A percentile compares a stretch with the other conserved stretches of the same genome.
Evolutionary conservation across 2,797 vertebrate genomes (phyloP).

Genomic region (Malacoraja senta): DNA sequence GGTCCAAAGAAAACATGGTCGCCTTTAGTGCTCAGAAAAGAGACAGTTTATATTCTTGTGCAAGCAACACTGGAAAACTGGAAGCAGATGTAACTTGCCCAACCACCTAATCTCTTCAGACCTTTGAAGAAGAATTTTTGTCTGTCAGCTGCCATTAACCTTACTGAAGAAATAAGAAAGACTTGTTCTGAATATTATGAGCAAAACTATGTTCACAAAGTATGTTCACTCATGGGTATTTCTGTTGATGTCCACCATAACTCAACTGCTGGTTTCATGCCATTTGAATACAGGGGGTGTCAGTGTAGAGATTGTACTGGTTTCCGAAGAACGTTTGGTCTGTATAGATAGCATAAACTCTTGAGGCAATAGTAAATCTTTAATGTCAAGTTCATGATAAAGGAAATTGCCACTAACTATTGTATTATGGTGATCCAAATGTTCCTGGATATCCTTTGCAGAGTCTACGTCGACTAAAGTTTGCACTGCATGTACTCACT

Average conservation of each 20-base stretch:
- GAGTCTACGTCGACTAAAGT: slow-evolving; percentile 3
- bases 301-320: slow-evolving; percentile 16
- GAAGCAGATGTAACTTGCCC: slow-evolving; percentile 24
- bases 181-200: slow-evolving; percentile 4
- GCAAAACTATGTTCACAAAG: slow-evolving; percentile 24
- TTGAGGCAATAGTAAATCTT: neutral
- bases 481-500: slow-evolving; percentile 21
- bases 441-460: slow-evolving; percentile 27
- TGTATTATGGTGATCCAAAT: neutral
- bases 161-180: slow-evolving; percentile 21
- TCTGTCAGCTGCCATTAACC: slow-evolving; percentile 32
- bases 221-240: slow-evolving; percentile 33
- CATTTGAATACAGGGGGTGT: slow-evolving; percentile 24
- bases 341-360: neutral
- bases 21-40: neutral
- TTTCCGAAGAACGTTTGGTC: neutral
- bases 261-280: slow-evolving; percentile 34
- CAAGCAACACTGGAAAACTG: slow-evolving; percentile 31
- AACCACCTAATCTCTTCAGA: neutral
- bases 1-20: slow-evolving; percentile 17
- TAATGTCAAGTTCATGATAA: neutral
- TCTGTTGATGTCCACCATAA: slow-evolving; percentile 21
- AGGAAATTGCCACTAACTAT: slow-evolving; percentile 1
- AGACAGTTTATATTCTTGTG: slow-evolving; percentile 29
- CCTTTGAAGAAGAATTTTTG: slow-evolving; percentile 14